These are phyloP conservation scores for Minunthozetes semirufus DNA, from an alignment of 2,888 invertebrate species.

Conservation along the genomic window DNA sequence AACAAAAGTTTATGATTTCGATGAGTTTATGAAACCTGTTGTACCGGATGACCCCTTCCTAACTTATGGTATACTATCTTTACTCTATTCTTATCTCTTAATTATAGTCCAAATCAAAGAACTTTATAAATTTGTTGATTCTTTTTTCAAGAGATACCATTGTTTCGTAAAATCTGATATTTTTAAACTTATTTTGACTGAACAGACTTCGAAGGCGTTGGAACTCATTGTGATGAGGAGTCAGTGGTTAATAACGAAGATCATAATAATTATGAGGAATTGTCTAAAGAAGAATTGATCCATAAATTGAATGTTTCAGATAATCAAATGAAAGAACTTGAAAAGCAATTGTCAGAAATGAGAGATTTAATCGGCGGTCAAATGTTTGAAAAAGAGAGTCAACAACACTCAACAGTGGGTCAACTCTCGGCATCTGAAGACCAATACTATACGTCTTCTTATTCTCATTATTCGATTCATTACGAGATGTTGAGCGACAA, in stretches of 20 bases:
- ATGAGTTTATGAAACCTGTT: constrained; percentile 68
- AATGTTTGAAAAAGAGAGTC: not conserved
- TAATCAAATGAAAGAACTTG: constrained; percentile 33
- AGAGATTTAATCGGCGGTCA: not conserved
- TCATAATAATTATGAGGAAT: constrained; percentile 30
- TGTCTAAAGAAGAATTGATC: constrained; percentile 40
- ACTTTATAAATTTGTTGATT: too few relatives aligned
- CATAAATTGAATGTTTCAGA: constrained; percentile 39
- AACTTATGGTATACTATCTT: constrained; percentile 72
- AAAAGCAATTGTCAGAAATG: constrained; percentile 15
- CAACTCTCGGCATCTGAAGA: constrained; percentile 49
- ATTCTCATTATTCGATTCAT: constrained; percentile 85
- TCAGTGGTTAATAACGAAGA: not conserved
- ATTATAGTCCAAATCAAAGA: not conserved
- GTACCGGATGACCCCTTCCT: constrained; percentile 69
- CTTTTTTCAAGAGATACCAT: constrained; percentile 29
- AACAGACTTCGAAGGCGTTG: constrained; percentile 24
- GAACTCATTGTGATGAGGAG: not conserved
- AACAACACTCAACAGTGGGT: constrained; percentile 49
- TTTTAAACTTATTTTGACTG: not conserved
- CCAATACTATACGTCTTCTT: constrained; percentile 59
- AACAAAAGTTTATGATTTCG: constrained; percentile 63
- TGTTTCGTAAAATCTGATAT: not conserved
- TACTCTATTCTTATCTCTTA: too few relatives aligned
- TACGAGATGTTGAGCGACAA: constrained; percentile 86